A percentile compares a stretch with the other conserved stretches of the same genome.
These are phyloP conservation scores for Platyscapa corneri DNA, from an alignment of 1,140 invertebrate genomes.

Conservation along the genomic window DNA sequence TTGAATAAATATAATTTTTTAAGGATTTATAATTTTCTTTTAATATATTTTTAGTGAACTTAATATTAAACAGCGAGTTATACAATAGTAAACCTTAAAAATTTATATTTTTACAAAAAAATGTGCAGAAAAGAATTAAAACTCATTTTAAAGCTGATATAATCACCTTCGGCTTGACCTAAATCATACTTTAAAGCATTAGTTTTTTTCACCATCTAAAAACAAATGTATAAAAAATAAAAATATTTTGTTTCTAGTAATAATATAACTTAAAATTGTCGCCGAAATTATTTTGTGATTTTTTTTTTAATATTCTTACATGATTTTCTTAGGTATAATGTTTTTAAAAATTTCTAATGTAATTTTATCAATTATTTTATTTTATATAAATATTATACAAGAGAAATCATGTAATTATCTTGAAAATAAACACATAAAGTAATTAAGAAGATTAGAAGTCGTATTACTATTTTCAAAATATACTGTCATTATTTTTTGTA, in stretches of 20 bases:
- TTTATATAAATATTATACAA: not conserved
- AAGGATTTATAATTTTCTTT: not conserved
- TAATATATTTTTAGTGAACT: too few relatives aligned
- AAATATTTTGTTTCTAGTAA: not conserved
- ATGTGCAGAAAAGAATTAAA: not conserved
- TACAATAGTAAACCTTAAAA: too few relatives aligned
- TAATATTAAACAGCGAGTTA: too few relatives aligned
- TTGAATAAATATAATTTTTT: not conserved
- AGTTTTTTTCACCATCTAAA: slow-evolving; percentile 10
- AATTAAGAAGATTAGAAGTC: not conserved
- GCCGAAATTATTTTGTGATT: not conserved
- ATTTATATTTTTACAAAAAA: too few relatives aligned
- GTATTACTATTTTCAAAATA: not conserved
- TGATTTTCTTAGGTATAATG: not conserved
- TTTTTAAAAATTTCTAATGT: not conserved
- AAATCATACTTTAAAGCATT: slow-evolving; percentile 15
- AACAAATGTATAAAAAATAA: not conserved
- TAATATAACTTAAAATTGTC: not conserved
- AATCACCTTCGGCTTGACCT: not conserved
- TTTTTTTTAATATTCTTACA: not conserved
- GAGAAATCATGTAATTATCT: not conserved
- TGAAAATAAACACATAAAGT: not conserved
- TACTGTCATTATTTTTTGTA: not conserved
- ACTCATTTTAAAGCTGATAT: slow-evolving; percentile 17
- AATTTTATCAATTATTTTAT: not conserved